Percentiles rank a stretch among this genome's conserved stretches.
phyloP scores from a whole-genome alignment of 2,888 invertebrate species.

The Pseudeuparius sepicola region DNA sequence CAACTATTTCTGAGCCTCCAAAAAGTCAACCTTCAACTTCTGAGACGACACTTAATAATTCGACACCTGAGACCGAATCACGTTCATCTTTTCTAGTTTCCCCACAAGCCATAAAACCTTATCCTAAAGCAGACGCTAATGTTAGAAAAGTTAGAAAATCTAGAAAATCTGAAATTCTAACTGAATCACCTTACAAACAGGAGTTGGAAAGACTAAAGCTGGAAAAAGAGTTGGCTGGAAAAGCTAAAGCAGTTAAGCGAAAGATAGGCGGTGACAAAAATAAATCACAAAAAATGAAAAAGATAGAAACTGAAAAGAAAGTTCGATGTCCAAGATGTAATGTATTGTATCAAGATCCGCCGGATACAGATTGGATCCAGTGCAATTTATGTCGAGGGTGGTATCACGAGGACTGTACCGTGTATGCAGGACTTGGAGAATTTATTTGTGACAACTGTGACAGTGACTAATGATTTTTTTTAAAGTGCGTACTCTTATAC shows the following conservation, averaged over 20 bases:
- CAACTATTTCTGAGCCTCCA: too few species aligned
- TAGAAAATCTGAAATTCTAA: slow-evolving; percentile 7
- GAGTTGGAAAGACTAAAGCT: slow-evolving; percentile 4
- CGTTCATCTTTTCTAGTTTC: not conserved
- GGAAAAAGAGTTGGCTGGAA: slow-evolving; percentile 1
- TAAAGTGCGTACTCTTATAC: not conserved
- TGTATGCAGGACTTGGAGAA: slow-evolving; percentile 1
- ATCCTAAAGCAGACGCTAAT: slow-evolving; percentile 5
- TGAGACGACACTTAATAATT: slow-evolving; percentile 3
- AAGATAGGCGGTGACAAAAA: too few species aligned
- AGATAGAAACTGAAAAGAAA: too few species aligned
- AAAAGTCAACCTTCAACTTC: slow-evolving; percentile 10
- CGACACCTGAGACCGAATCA: too few species aligned
- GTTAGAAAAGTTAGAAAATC: slow-evolving; percentile 1
- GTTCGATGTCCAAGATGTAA: too few species aligned
- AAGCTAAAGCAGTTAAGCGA: slow-evolving; percentile 5
- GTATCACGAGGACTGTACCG: slow-evolving; percentile 6
- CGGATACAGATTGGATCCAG: slow-evolving; percentile 6
- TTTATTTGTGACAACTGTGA: slow-evolving; percentile 6
- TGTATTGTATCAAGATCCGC: not conserved
- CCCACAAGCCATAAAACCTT: slow-evolving; percentile 2
- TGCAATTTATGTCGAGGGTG: slow-evolving; percentile 2
- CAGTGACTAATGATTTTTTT: too few species aligned
- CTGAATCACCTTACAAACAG: slow-evolving; percentile 4
- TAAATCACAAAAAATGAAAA: too few species aligned